A percentile compares a stretch with the other conserved stretches of the same genome.
Evolutionary conservation across 2,113 vertebrate species (phyloP).

Genomic region (Megalops atlanticus): DNA sequence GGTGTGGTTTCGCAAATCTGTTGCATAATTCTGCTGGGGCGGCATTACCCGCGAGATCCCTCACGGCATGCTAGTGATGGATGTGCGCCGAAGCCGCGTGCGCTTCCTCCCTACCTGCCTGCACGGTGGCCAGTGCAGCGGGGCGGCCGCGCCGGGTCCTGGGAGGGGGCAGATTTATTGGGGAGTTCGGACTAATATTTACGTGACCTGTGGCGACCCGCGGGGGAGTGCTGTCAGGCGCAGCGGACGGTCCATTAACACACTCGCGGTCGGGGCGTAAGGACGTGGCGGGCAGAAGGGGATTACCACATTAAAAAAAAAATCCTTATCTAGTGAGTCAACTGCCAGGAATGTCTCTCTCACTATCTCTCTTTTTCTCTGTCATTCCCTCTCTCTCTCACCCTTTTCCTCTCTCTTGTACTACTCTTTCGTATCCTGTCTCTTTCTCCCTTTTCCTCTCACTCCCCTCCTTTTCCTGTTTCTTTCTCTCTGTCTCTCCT

Average conservation of each 20-base stretch:
- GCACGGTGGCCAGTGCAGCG: conserved; percentile 26
- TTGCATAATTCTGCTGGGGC: background rate
- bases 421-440: conserved; percentile 11
- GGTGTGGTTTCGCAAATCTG: background rate
- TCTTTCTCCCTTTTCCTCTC: background rate
- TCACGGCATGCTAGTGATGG: background rate
- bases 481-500: background rate
- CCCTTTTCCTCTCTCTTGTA: conserved; percentile 30
- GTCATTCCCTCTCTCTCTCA: conserved; percentile 23
- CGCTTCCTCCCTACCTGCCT: background rate
- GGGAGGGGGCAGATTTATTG: conserved; percentile 60
- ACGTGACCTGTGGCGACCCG: conserved; percentile 62
- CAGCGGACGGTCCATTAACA: conserved; percentile 31
- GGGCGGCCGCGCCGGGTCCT: conserved; percentile 33
- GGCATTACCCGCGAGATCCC: background rate
- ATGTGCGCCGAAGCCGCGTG: background rate
- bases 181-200: conserved; percentile 70
- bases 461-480: background rate
- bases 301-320: conserved; percentile 21
- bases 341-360: background rate
- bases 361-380: background rate
- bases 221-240: conserved; percentile 50
- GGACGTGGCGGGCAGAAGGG: conserved; percentile 1
- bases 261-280: background rate
- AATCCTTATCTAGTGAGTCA: conserved; percentile 28